Evolutionary conservation across 2,797 vertebrate species (phyloP), one percentile per base, ranked within the genome.

Genomic region (Xyrichtys novacula): DNA sequence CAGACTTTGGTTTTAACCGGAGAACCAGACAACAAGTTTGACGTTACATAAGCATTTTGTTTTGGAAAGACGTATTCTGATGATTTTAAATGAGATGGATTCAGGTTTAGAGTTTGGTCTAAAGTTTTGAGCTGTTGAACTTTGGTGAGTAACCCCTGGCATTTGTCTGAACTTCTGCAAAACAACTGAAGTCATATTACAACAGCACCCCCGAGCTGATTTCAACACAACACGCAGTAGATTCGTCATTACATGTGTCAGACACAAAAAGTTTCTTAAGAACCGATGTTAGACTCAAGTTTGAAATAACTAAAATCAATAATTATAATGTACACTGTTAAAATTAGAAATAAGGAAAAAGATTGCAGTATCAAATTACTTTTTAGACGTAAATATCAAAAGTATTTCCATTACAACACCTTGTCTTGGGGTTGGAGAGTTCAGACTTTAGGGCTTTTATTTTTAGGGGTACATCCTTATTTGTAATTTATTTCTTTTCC

Each of bases 171-270:
- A 32, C 17, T 16, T 38, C 11, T 29, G 50, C 7, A n/a, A 43
- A 22, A n/a, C n/a, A 32, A 23, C 25, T 19, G 16, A 32, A 22
- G 38, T 31, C 8, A 16, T 34, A 16, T 55, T n/a, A n/a, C 17
- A 0, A 14, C 17, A 22, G 25, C 25, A 47, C 43, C 29, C 10
- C 22, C 39, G 11, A 0, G 0, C 34, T 17, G 25, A 58, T 65
- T 72, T 74, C 64, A 36, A 69, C 59, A 78, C 28, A 8, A 12
- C 19, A n/a, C n/a, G n/a, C n/a, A n/a, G 59, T 23, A 3, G 32
- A 71, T 19, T 31, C 39, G 34, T 60, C 49, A 66, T 1, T 1
- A n/a, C n/a, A n/a, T n/a, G n/a, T n/a, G n/a, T n/a, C n/a, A n/a
- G n/a, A n/a, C n/a, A n/a, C n/a, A n/a, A n/a, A n/a, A n/a, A n/a